These are phyloP conservation scores for Aplochiton taeniatus DNA, from an alignment of 2,797 vertebrate genomes.

Conservation along the genomic window DNA sequence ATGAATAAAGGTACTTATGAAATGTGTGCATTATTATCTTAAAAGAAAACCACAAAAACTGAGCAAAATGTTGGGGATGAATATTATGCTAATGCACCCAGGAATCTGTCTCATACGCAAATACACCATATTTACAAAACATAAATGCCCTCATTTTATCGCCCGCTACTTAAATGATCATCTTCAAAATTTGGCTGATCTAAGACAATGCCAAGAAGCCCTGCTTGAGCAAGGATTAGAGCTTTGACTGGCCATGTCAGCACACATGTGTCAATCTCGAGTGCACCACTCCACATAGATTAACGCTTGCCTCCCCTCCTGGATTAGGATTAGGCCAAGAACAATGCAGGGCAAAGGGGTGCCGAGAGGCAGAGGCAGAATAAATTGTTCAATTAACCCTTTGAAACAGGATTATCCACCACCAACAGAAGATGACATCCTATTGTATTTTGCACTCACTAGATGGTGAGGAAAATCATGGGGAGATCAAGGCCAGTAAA, in stretches of 20 bases:
- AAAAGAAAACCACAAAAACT: too few species aligned
- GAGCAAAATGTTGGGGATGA: too few species aligned
- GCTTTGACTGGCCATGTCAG: constrained; percentile 68
- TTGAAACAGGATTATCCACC: constrained; percentile 27
- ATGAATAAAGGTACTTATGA: too few species aligned
- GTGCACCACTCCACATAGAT: constrained; percentile 55
- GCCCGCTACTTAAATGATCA: constrained; percentile 30
- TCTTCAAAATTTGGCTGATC: constrained; percentile 16
- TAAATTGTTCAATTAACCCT: constrained; percentile 46
- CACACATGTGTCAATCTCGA: constrained; percentile 55
- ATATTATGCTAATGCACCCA: too few species aligned
- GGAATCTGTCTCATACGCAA: constrained; percentile 17
- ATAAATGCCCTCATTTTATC: background rate
- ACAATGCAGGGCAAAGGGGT: constrained; percentile 61
- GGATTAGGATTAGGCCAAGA: constrained; percentile 69
- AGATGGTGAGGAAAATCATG: too few species aligned
- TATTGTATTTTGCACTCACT: background rate
- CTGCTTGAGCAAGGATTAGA: constrained; percentile 56
- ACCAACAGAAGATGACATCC: background rate
- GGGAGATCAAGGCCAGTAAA: too few species aligned
- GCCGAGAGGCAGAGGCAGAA: constrained; percentile 40
- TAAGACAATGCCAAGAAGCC: constrained; percentile 20
- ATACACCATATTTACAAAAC: background rate
- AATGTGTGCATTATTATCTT: too few species aligned
- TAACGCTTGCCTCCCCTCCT: constrained; percentile 61